These are phyloP conservation scores for Calidris pugnax DNA, from an alignment of 2,113 vertebrate species.

Conservation along the genomic window DNA sequence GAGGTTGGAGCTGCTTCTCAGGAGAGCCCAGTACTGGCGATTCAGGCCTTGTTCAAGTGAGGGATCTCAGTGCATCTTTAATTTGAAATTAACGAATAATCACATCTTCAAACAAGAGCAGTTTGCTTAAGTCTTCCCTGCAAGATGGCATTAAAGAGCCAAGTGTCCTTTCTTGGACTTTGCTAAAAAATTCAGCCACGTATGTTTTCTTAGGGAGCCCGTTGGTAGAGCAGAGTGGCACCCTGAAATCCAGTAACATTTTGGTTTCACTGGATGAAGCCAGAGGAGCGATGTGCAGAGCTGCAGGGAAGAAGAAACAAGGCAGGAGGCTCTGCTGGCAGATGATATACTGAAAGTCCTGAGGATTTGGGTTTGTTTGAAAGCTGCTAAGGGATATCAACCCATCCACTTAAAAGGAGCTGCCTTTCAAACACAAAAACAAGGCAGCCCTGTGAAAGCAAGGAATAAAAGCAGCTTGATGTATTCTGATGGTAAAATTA, in stretches of 20 bases:
- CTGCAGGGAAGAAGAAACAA: neutral
- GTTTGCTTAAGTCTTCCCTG: neutral
- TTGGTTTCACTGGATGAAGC: neutral
- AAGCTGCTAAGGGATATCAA: neutral
- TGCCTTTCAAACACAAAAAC: neutral
- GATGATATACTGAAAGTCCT: neutral
- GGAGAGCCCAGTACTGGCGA: neutral
- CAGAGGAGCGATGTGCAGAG: neutral
- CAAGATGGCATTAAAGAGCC: neutral
- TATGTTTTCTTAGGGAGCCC: neutral
- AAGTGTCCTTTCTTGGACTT: neutral
- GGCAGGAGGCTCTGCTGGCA: neutral
- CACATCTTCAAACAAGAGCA: neutral
- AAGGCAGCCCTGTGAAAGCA: neutral
- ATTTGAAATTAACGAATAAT: neutral
- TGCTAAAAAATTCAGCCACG: neutral
- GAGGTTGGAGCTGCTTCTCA: neutral
- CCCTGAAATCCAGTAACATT: neutral
- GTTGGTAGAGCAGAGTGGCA: neutral
- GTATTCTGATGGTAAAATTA: neutral
- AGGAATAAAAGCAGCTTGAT: constrained; percentile 17
- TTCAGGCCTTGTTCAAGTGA: neutral
- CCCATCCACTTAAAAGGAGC: neutral
- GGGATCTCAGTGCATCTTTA: neutral
- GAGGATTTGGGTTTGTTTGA: constrained; percentile 1